A percentile compares a stretch with the other conserved stretches of the same genome.
These are phyloP conservation scores for Torymus auratus DNA, from an alignment of 2,888 invertebrate species.

Conservation along the genomic window DNA sequence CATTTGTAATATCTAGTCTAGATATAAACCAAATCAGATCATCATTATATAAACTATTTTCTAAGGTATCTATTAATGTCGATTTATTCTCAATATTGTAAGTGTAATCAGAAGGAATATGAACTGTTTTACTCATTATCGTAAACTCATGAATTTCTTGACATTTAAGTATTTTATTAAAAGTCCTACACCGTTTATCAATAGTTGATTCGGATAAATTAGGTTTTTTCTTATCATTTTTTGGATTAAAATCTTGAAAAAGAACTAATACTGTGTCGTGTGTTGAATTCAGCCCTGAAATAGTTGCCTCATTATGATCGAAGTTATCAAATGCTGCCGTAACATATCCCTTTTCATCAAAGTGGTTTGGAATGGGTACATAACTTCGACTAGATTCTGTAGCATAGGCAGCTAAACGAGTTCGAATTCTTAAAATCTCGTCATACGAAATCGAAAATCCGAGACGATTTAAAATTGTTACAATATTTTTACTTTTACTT, in stretches of 20 bases:
- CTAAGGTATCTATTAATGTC: background rate
- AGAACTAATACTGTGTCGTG: no score
- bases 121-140: background rate
- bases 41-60: background rate
- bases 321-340: constrained; percentile 7
- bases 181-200: background rate
- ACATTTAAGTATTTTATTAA: background rate
- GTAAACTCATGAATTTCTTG: background rate
- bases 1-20: no score
- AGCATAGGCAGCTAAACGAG: constrained; percentile 8
- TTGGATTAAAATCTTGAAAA: no score
- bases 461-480: constrained; percentile 15
- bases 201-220: background rate
- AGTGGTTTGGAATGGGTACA: constrained; percentile 3
- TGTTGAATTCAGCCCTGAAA: no score
- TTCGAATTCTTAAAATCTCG: constrained; percentile 16
- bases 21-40: background rate
- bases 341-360: constrained; percentile 6
- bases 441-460: constrained; percentile 20
- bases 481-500: constrained; percentile 24
- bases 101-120: background rate
- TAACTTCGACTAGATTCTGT: background rate
- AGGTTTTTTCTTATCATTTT: no score
- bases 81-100: background rate
- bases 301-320: background rate